Evolutionary conservation across 2,797 vertebrate genomes (phyloP).

Genomic region (Erithacus rubecula): DNA sequence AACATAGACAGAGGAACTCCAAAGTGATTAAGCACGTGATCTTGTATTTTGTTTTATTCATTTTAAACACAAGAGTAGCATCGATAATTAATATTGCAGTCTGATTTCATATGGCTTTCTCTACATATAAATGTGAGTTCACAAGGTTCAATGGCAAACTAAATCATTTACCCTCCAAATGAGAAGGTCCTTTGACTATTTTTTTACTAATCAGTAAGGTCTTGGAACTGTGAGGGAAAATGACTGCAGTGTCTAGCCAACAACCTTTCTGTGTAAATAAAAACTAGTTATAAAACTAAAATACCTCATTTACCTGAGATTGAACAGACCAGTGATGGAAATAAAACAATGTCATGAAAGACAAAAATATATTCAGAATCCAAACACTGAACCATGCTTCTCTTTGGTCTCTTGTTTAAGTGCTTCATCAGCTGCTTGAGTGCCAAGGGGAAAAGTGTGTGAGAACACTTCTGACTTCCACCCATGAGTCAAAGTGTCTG

Average conservation of each 20-base stretch:
- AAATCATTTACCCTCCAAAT: slow-evolving; percentile 38
- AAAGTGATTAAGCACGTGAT: slow-evolving; percentile 44
- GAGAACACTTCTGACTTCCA: neutral
- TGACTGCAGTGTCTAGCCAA: slow-evolving; percentile 5
- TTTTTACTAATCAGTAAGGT: slow-evolving; percentile 34
- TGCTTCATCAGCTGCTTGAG: slow-evolving; percentile 25
- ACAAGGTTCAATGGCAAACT: slow-evolving; percentile 61
- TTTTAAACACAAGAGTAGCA: slow-evolving; percentile 61
- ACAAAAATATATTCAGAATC: slow-evolving; percentile 54
- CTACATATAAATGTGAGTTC: slow-evolving; percentile 72
- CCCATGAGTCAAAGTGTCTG: neutral
- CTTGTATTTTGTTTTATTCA: slow-evolving; percentile 25
- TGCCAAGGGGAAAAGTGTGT: neutral
- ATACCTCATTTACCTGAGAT: slow-evolving; percentile 81
- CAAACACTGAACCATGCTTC: slow-evolving; percentile 45
- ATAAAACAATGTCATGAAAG: slow-evolving; percentile 44
- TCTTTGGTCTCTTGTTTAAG: slow-evolving; percentile 69
- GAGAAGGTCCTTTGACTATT: slow-evolving; percentile 22
- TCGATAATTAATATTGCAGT: slow-evolving; percentile 77
- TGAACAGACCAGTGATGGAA: slow-evolving; percentile 66
- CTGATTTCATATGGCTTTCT: slow-evolving; percentile 82
- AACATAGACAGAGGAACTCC: slow-evolving; percentile 67
- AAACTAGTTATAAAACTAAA: slow-evolving; percentile 36
- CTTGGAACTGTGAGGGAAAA: slow-evolving; percentile 44
- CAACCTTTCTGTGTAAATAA: slow-evolving; percentile 35